Evolutionary conservation across 92 coral and sea anemone species (phyloP), one percentile per base, ranked within the genome.

Genomic region (Epizoanthus rinbou): DNA sequence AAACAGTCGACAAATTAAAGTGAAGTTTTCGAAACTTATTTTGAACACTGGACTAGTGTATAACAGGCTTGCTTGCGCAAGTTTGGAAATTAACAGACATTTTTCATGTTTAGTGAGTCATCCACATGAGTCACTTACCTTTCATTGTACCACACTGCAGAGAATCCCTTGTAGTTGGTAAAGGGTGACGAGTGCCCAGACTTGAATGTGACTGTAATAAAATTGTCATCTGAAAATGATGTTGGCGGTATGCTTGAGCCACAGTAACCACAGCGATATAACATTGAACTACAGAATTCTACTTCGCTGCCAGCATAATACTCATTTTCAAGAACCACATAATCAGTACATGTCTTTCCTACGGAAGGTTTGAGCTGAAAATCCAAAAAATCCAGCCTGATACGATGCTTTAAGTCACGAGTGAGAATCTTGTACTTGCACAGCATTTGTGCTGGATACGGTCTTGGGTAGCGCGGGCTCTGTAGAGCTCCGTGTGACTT

Each of bases 101-200:
- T n/a, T n/a, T n/a, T 7, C 13, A 47, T 47, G 53, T 47, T 47
- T 47, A 47, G 54, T 50, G 6, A 43, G 50, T 2, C 2, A 14
- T 43, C 10, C 19, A 43, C 8, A 21, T 0, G 31, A 28, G 31
- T 28, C 0, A 28, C 1, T 58, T 62, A 78, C 82, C 82, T 78
- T 43, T 78, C 82, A 78, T 78, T 78, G 37, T 62, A 78, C 82
- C 82, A 78, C 4, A 5, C 8, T 17, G 57, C 82, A n/a, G 70
- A 63, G 33, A 65, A 78, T 13, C 82, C 82, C 24, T 17, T 78
- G 50, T 75, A 57, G 22, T 2, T 1, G 2, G 17, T 3, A 2
- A 33, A 23, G 64, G 39, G 7, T 14, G 23, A 6, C 35, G 14
- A 19, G 21, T 3, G 21, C 19, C 9, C 15, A 3, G 82, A 41